A percentile compares a stretch with the other conserved stretches of the same genome.
phyloP scores from a whole-genome alignment of 2,113 vertebrate genomes.

The Sebastes fasciatus region DNA sequence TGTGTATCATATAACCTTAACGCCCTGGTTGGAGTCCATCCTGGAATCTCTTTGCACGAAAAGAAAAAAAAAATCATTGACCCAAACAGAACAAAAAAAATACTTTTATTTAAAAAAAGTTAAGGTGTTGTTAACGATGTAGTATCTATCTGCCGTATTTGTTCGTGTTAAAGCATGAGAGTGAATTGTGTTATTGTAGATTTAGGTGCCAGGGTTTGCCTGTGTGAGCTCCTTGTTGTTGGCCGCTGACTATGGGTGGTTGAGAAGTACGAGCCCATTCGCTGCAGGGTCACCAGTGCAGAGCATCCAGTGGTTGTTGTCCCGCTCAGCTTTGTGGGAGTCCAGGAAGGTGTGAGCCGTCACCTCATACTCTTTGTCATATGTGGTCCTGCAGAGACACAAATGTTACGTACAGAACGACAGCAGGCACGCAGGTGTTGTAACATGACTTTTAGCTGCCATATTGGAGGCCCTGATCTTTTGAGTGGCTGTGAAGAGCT shows the following conservation, averaged over 20 bases:
- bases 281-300: constrained; percentile 84
- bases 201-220: constrained; percentile 1
- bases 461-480: constrained; percentile 1
- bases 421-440: not conserved
- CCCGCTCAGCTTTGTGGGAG: constrained; percentile 87
- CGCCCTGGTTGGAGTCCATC: not conserved
- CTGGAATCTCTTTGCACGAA: not conserved
- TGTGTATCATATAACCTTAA: constrained; percentile 16
- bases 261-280: constrained; percentile 62
- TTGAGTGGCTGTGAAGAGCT: not conserved
- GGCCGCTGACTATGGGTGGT: constrained; percentile 21
- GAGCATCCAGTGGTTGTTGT: constrained; percentile 91
- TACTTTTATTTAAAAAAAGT: not conserved
- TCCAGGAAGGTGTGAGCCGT: constrained; percentile 90
- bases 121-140: not conserved
- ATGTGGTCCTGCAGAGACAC: constrained; percentile 85
- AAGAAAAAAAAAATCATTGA: not conserved
- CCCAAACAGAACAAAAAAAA: not conserved
- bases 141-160: not conserved
- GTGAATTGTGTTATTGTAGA: not conserved
- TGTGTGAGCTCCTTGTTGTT: constrained; percentile 11
- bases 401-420: constrained; percentile 8
- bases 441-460: constrained; percentile 15
- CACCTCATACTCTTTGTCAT: constrained; percentile 91
- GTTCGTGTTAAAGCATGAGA: not conserved